phyloP scores from a whole-genome alignment of 2,888 invertebrate genomes.

The Ligdia adustata region DNA sequence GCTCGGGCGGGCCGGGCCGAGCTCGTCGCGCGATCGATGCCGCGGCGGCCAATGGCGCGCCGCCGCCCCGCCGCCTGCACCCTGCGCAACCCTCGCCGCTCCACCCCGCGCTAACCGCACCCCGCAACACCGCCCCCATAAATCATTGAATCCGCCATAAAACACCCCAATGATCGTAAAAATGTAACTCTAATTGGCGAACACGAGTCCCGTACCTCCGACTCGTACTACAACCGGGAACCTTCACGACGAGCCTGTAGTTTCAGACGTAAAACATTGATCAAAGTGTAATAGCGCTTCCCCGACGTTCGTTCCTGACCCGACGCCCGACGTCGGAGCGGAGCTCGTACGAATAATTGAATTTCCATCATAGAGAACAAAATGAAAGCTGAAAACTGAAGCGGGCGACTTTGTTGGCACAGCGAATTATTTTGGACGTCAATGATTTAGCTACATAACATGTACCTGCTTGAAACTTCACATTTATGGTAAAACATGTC shows the following conservation, averaged over 20 bases:
- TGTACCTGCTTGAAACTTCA: slow-evolving; percentile 57
- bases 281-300: slow-evolving; percentile 70
- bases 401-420: slow-evolving; percentile 78
- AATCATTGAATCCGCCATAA: slow-evolving; percentile 83
- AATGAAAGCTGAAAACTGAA: slow-evolving; percentile 82
- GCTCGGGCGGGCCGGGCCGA: slow-evolving; percentile 78
- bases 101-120: slow-evolving; percentile 60
- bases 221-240: slow-evolving; percentile 64
- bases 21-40: slow-evolving; percentile 81
- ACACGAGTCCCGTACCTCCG: slow-evolving; percentile 73
- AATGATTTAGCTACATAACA: slow-evolving; percentile 72
- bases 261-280: slow-evolving; percentile 73
- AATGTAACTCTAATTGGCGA: slow-evolving; percentile 82
- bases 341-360: slow-evolving; percentile 79
- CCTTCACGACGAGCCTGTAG: slow-evolving; percentile 55
- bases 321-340: slow-evolving; percentile 39
- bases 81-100: slow-evolving; percentile 73
- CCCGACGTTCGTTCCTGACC: slow-evolving; percentile 61
- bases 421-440: slow-evolving; percentile 78
- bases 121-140: slow-evolving; percentile 80
- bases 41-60: slow-evolving; percentile 81
- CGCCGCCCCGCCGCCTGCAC: slow-evolving; percentile 68
- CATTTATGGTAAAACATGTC: slow-evolving; percentile 49
- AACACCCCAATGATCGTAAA: slow-evolving; percentile 82
- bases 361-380: slow-evolving; percentile 82